These are phyloP conservation scores for Poeciliopsis retropinna DNA, from an alignment of 2,113 vertebrate species.

Conservation along the genomic window DNA sequence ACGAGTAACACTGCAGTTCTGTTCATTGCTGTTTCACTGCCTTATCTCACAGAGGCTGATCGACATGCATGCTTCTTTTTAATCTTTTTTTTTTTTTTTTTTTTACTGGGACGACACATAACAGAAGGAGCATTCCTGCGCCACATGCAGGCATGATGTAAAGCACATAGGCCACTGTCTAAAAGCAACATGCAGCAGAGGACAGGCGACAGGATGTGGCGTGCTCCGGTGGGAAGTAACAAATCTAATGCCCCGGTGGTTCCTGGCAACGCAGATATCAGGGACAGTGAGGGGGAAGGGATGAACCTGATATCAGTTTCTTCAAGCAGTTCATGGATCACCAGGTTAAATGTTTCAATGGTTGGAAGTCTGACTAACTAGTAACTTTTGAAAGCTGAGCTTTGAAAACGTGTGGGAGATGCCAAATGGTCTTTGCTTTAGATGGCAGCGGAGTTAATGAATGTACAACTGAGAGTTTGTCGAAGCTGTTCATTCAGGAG, in stretches of 20 bases:
- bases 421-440: constrained; percentile 25
- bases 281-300: constrained; percentile 67
- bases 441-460: constrained; percentile 38
- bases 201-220: constrained; percentile 28
- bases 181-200: constrained; percentile 43
- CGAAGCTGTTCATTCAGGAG: constrained; percentile 23
- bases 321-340: constrained; percentile 72
- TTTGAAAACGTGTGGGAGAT: constrained; percentile 19
- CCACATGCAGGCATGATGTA: constrained; percentile 43
- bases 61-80: constrained; percentile 60
- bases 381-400: constrained; percentile 25
- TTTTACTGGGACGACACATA: constrained; percentile 10
- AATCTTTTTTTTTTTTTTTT: neutral
- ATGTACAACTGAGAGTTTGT: constrained; percentile 42
- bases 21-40: constrained; percentile 81
- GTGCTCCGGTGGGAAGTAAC: constrained; percentile 34
- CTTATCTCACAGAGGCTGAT: constrained; percentile 69
- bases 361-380: constrained; percentile 36
- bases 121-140: constrained; percentile 39
- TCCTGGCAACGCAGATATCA: constrained; percentile 63
- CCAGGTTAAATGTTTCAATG: constrained; percentile 70
- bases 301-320: constrained; percentile 67
- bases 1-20: constrained; percentile 57
- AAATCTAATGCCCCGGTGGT: constrained; percentile 50
- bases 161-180: constrained; percentile 58